A percentile compares a stretch with the other conserved stretches of the same genome.
These are phyloP conservation scores for Ormia ochracea DNA, from an alignment of 2,888 invertebrate genomes.

Conservation along the genomic window DNA sequence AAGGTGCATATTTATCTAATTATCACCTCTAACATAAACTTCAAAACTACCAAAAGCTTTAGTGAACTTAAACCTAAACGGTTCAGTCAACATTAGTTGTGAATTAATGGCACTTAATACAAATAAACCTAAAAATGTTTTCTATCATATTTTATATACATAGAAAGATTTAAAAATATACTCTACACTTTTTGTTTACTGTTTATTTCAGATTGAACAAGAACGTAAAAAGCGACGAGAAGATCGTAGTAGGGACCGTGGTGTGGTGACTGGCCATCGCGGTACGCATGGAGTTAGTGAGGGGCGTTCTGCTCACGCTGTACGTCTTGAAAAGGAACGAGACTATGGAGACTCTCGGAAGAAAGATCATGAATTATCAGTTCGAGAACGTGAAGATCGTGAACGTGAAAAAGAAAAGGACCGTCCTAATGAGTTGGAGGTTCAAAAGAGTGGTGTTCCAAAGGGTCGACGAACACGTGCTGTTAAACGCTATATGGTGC, in stretches of 20 bases:
- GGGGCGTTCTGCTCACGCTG: background rate
- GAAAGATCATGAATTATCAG: conserved; percentile 70
- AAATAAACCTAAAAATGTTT: too few relatives aligned
- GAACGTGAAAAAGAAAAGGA: conserved; percentile 79
- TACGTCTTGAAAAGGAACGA: conserved; percentile 73
- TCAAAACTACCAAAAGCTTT: too few relatives aligned
- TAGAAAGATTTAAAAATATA: too few relatives aligned
- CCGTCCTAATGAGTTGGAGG: conserved; percentile 77
- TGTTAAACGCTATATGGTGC: conserved; percentile 89
- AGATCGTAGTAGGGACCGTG: conserved; percentile 68
- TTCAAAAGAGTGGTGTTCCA: conserved; percentile 77
- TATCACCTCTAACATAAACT: too few relatives aligned
- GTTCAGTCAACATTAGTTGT: too few relatives aligned
- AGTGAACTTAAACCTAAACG: too few relatives aligned
- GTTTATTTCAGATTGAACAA: conserved; percentile 66
- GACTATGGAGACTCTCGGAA: conserved; percentile 67
- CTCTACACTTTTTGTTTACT: background rate
- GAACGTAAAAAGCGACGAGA: conserved; percentile 73
- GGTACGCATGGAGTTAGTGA: background rate
- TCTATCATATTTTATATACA: too few relatives aligned
- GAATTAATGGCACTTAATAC: too few relatives aligned
- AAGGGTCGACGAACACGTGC: conserved; percentile 81
- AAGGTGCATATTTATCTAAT: too few relatives aligned
- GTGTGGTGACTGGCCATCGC: conserved; percentile 1
- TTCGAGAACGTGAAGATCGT: conserved; percentile 53